These are phyloP conservation scores for Epirrhoe alternata DNA, from an alignment of 2,888 invertebrate species.

Conservation along the genomic window DNA sequence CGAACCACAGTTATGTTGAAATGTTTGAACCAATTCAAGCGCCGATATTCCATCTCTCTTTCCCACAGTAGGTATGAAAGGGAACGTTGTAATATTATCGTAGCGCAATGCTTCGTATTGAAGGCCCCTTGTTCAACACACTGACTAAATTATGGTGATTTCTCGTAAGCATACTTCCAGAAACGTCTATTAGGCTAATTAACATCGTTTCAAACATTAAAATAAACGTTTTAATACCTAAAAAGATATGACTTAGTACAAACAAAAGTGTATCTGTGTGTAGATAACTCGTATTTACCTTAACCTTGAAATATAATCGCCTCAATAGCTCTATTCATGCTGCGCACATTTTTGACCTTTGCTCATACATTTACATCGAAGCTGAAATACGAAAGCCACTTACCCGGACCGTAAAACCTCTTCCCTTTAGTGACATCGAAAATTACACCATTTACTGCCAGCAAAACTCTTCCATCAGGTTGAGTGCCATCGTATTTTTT, in stretches of 20 bases:
- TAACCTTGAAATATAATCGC: constrained; percentile 28
- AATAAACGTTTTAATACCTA: background rate
- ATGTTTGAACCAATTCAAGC: constrained; percentile 30
- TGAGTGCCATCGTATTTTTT: constrained; percentile 93
- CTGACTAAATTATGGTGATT: constrained; percentile 32
- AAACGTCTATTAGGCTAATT: constrained; percentile 21
- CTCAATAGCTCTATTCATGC: constrained; percentile 17
- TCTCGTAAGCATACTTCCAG: constrained; percentile 31
- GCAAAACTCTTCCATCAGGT: constrained; percentile 93
- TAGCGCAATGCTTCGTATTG: constrained; percentile 27
- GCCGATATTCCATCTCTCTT: constrained; percentile 26
- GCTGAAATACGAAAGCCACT: constrained; percentile 51
- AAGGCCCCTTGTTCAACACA: constrained; percentile 32
- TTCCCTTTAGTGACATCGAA: constrained; percentile 97
- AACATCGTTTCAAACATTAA: constrained; percentile 12
- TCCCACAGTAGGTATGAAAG: constrained; percentile 21
- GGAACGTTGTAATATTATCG: constrained; percentile 28
- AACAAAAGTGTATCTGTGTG: background rate
- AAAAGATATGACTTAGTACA: background rate
- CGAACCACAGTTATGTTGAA: constrained; percentile 45
- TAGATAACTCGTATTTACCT: background rate
- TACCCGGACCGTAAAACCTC: constrained; percentile 97
- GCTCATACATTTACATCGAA: constrained; percentile 36
- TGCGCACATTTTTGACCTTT: constrained; percentile 41
- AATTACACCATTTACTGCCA: constrained; percentile 96